Conservation (phyloP, 2,797 vertebrate genomes). For the Chromobotia macracanthus region DNA sequence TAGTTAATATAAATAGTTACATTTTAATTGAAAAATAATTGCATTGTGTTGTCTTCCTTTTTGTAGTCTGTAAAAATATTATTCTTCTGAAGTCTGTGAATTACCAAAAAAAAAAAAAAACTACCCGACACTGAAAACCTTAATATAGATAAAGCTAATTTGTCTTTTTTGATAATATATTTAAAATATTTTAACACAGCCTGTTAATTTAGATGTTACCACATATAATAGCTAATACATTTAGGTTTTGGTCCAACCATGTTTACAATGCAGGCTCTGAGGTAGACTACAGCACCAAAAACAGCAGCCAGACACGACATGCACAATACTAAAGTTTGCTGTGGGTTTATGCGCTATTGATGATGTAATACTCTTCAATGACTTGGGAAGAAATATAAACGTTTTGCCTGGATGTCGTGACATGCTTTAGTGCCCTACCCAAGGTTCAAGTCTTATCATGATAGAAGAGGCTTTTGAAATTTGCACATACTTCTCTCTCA, state of each 20-base stretch:
- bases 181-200: not conserved
- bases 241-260: not conserved
- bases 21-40: not conserved
- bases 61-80: not conserved
- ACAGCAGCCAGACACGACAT: constrained; percentile 11
- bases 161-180: not conserved
- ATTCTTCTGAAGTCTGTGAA: not conserved
- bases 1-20: not conserved
- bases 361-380: constrained; percentile 41
- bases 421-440: constrained; percentile 54
- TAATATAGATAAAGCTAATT: not conserved
- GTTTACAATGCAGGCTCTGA: not conserved
- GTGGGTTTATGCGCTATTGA: not conserved
- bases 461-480: constrained; percentile 22
- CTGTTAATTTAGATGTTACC: not conserved
- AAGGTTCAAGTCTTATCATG: constrained; percentile 44
- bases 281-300: not conserved
- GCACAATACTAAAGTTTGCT: not conserved
- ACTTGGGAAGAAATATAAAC: constrained; percentile 15
- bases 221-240: not conserved
- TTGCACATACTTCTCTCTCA: not conserved
- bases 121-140: not conserved
- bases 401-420: constrained; percentile 10
- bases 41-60: not conserved
- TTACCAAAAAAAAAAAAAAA: not conserved